Percentiles rank a stretch among this genome's conserved stretches.
phyloP scores from a whole-genome alignment of 2,113 vertebrate genomes.

The Pygoscelis antarcticus region DNA sequence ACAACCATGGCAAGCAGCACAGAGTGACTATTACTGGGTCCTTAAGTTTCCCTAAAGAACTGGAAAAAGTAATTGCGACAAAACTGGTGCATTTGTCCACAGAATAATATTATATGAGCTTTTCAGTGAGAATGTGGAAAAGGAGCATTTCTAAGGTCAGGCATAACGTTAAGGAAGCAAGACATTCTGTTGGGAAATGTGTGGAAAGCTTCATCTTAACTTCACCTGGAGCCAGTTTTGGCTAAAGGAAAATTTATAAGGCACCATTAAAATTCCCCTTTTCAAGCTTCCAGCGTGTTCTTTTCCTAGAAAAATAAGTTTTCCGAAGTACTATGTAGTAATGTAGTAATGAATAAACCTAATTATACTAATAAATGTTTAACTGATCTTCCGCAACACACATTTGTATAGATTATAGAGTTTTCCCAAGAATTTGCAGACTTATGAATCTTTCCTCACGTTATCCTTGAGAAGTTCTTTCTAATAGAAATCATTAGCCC shows the following conservation, averaged over 20 bases:
- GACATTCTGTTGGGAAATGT: neutral
- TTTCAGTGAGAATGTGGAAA: neutral
- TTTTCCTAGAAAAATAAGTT: neutral
- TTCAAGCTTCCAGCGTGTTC: neutral
- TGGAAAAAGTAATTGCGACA: neutral
- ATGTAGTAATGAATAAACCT: neutral
- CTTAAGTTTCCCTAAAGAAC: neutral
- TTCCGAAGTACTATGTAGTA: neutral
- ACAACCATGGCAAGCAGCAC: neutral
- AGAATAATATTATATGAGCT: neutral
- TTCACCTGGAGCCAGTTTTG: neutral
- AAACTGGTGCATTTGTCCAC: neutral
- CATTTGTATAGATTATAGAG: neutral
- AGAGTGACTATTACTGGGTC: neutral
- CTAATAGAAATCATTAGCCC: neutral
- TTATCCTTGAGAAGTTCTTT: neutral
- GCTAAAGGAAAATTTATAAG: neutral
- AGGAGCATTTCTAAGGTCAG: neutral
- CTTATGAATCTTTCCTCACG: neutral
- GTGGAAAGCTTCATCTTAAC: neutral
- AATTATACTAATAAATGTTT: neutral
- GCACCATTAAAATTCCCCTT: neutral
- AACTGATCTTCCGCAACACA: neutral
- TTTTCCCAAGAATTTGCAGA: neutral
- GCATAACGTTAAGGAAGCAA: neutral